Conservation (phyloP, 2,113 vertebrate species). For the Halichoerus grypus region DNA sequence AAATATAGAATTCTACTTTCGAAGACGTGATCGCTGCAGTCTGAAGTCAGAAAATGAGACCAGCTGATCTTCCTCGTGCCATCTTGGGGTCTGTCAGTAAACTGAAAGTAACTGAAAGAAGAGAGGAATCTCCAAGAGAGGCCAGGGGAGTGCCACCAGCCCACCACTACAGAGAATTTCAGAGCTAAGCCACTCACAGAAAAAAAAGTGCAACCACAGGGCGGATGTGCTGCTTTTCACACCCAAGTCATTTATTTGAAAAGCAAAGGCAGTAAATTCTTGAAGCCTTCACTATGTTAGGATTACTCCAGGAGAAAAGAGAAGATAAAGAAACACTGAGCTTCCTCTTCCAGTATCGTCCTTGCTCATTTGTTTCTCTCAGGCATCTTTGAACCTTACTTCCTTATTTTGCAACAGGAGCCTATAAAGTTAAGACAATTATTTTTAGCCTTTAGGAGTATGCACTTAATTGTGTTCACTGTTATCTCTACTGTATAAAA, state of each 20-base stretch:
- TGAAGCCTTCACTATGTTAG: background rate
- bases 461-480: background rate
- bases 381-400: background rate
- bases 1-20: background rate
- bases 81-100: slow-evolving; percentile 58
- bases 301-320: background rate
- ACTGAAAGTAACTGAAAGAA: slow-evolving; percentile 53
- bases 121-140: slow-evolving; percentile 43
- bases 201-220: slow-evolving; percentile 84
- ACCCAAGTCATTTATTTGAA: slow-evolving; percentile 76
- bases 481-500: background rate
- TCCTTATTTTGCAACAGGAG: slow-evolving; percentile 34
- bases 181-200: slow-evolving; percentile 81
- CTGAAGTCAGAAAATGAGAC: background rate
- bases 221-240: slow-evolving; percentile 78
- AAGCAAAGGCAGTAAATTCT: slow-evolving; percentile 59
- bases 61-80: background rate
- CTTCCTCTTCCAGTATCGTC: background rate
- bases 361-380: background rate
- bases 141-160: background rate
- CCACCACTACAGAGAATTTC: slow-evolving; percentile 59
- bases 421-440: background rate
- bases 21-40: background rate
- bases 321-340: background rate
- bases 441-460: background rate